A percentile compares a stretch with the other conserved stretches of the same genome.
Conservation (phyloP, 1,140 invertebrate genomes). For the Bombus superbus region DNA sequence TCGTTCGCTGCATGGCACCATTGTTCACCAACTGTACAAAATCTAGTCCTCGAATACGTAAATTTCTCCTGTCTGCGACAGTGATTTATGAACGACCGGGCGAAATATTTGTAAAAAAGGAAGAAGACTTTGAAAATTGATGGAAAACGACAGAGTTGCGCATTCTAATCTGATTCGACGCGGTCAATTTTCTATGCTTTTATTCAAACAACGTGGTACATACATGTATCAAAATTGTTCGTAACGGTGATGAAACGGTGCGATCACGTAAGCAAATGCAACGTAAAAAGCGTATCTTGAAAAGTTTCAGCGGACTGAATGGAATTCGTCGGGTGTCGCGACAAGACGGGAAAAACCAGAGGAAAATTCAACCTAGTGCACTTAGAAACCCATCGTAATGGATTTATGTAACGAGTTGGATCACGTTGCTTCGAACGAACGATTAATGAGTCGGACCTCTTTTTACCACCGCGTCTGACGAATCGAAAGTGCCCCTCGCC, state of each 20-base stretch:
- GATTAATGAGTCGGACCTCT: slow-evolving; percentile 44
- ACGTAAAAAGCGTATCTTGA: background rate
- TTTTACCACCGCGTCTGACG: slow-evolving; percentile 15
- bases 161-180: no score
- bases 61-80: no score
- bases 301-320: background rate
- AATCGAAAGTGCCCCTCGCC: slow-evolving; percentile 46
- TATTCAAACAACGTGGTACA: no score
- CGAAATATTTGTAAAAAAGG: no score
- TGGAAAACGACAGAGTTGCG: no score
- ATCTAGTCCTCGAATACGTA: no score
- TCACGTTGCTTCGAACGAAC: slow-evolving; percentile 2
- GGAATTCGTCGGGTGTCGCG: background rate
- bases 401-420: slow-evolving; percentile 15
- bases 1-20: background rate
- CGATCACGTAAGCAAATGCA: no score
- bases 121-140: no score
- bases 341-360: background rate
- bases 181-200: no score
- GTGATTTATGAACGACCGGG: no score
- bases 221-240: no score
- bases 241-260: no score
- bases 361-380: background rate
- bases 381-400: slow-evolving; percentile 1
- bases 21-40: background rate